These are phyloP conservation scores for Cydia amplana DNA, from an alignment of 1,140 invertebrate genomes.

Conservation along the genomic window DNA sequence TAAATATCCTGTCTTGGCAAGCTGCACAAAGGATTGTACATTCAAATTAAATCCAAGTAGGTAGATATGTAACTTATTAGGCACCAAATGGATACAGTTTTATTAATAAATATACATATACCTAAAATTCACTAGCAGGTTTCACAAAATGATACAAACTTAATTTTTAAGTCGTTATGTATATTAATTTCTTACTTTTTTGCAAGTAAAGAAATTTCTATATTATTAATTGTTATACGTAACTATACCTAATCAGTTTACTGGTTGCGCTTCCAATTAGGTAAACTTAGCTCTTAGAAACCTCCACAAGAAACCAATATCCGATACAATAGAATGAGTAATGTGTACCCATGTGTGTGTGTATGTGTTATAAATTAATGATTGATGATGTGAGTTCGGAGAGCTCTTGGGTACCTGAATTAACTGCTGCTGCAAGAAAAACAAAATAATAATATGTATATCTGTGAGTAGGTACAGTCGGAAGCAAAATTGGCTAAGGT, in stretches of 20 bases:
- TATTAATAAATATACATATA: too few relatives aligned
- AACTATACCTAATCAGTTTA: not conserved
- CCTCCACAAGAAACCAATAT: constrained; percentile 6
- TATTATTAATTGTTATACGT: not conserved
- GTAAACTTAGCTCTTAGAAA: not conserved
- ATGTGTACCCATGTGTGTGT: not conserved
- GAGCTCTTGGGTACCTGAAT: not conserved
- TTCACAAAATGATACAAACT: too few relatives aligned
- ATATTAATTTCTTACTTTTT: too few relatives aligned
- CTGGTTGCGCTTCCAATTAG: not conserved
- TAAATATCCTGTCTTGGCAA: constrained; percentile 6
- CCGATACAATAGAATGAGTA: constrained; percentile 3
- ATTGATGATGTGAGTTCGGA: not conserved
- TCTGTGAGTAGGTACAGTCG: too few relatives aligned
- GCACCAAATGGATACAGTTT: not conserved
- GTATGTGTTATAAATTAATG: not conserved
- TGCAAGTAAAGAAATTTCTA: too few relatives aligned
- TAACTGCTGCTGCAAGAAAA: not conserved
- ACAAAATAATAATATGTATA: not conserved
- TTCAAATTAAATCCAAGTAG: not conserved
- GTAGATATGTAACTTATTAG: not conserved
- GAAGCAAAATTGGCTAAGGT: too few relatives aligned
- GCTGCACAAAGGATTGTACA: not conserved
- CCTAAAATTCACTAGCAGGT: too few relatives aligned
- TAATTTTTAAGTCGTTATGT: too few relatives aligned